These are phyloP conservation scores for Sternotherus odoratus DNA, from an alignment of 2,797 vertebrate genomes.

Conservation along the genomic window DNA sequence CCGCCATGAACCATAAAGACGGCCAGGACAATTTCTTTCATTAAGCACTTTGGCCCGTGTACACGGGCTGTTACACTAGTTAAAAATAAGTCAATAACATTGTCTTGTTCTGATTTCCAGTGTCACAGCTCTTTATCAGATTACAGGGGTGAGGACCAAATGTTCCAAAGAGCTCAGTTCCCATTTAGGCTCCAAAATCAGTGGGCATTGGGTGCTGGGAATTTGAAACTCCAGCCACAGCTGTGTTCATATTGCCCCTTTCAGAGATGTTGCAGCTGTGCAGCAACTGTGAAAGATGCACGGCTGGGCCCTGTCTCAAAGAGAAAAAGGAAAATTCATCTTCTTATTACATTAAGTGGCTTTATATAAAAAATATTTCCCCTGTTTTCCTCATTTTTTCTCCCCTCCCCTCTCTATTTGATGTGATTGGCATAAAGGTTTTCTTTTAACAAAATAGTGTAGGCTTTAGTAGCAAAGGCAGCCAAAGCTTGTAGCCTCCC, in stretches of 20 bases:
- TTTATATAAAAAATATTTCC: constrained; percentile 30
- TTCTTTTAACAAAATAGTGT: constrained; percentile 39
- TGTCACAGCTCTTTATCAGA: background rate
- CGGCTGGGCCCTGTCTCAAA: constrained; percentile 24
- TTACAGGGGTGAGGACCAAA: background rate
- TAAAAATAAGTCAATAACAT: background rate
- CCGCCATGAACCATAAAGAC: too few species aligned
- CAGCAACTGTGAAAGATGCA: constrained; percentile 34
- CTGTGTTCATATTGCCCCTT: background rate
- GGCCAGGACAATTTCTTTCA: too few species aligned
- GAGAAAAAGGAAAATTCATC: constrained; percentile 28
- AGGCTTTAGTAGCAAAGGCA: constrained; percentile 33
- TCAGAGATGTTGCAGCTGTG: background rate
- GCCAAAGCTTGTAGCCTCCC: background rate
- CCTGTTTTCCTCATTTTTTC: background rate
- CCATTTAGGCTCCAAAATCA: background rate
- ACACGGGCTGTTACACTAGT: too few species aligned
- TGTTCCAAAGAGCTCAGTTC: background rate
- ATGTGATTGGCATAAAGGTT: background rate
- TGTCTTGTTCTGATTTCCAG: constrained; percentile 13
- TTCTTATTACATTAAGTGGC: background rate
- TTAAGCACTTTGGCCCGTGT: too few species aligned
- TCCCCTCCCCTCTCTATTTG: constrained; percentile 7
- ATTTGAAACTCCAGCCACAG: constrained; percentile 22
- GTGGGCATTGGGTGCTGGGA: background rate